Base-by-base conservation (phyloP, 2,888 invertebrate genomes). In the Endotricha flammealis region DNA sequence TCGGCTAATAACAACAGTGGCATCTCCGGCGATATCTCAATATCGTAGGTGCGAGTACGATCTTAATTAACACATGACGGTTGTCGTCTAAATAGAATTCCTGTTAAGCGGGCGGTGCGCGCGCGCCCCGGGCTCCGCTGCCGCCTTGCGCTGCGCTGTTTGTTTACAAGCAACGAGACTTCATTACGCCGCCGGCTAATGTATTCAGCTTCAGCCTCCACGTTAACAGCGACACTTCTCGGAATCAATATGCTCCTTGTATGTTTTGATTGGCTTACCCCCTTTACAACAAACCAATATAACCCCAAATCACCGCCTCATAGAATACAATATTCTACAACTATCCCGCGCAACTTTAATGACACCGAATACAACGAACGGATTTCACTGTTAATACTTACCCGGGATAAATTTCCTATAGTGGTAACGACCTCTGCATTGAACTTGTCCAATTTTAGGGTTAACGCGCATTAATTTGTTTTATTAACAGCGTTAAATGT, bases 181-280 rank as follows among this genome's bases (percentile, higher is more conserved):
- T 86, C 86, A 86, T 86, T 86, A 86, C 85, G 82, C 83, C 80
- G 77, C 74, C 72, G 81, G 85, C 85, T 86, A 86, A 86, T 86
- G 86, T 86, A 86, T 86, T 86, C 86, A 83, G 85, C 86, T 86
- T 85, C 85, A 85, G 83, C 83, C 85, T 83, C 75, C 81, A 82
- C 83, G 86, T 82, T 85, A 83, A 85, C 86, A 83, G 82, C 83
- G 86, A 86, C 86, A 86, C 86, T 86, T 86, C 86, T 85, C 82
- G 79, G 86, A 86, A 86, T 86, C 86, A 86, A 86, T 86, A 86
- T 82, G 85, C 81, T 85, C 80, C 82, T 82, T 83, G 86, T 85
- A 85, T 85, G 86, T 86, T 86, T 86, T 86, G 86, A 86, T 85
- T 85, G 82, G 81, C 75, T 81, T 64, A 62, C 67, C 64, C 61